Conservation (phyloP, 2,888 invertebrate species). For the Caenorhabditis macrosperma region DNA sequence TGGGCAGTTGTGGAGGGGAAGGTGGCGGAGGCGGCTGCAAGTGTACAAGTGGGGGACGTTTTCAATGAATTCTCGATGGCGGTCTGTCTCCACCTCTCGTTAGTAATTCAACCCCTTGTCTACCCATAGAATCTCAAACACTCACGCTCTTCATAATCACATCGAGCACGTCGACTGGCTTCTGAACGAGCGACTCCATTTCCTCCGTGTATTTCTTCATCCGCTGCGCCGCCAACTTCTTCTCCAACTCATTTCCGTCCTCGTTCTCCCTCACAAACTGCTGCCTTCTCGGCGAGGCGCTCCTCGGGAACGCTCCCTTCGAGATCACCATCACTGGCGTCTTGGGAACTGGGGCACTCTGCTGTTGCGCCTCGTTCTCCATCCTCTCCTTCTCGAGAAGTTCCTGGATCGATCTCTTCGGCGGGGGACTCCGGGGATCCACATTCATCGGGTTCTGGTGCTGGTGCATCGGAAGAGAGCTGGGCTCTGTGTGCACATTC, state of each 20-base stretch:
- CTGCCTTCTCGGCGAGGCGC: constrained; percentile 43
- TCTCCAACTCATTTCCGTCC: constrained; percentile 67
- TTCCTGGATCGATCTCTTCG: constrained; percentile 61
- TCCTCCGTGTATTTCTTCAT: constrained; percentile 59
- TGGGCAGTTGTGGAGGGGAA: constrained; percentile 34
- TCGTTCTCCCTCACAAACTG: constrained; percentile 53
- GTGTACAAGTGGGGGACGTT: no score
- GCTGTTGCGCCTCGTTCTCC: constrained; percentile 38
- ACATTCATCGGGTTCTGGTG: constrained; percentile 28
- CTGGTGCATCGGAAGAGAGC: constrained; percentile 18
- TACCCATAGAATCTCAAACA: background rate
- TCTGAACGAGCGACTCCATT: constrained; percentile 19
- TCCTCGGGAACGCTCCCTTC: constrained; percentile 46
- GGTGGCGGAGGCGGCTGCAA: constrained; percentile 45
- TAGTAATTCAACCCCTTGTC: constrained; percentile 40
- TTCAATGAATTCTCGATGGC: constrained; percentile 1
- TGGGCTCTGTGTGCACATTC: constrained; percentile 14
- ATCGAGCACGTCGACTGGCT: constrained; percentile 40
- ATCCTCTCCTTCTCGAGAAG: constrained; percentile 50
- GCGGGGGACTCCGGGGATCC: constrained; percentile 57
- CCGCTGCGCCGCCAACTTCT: constrained; percentile 66
- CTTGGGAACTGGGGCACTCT: constrained; percentile 43
- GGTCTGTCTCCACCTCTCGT: background rate
- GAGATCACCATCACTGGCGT: constrained; percentile 43
- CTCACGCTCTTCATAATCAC: constrained; percentile 50